Conservation (phyloP, 2,888 invertebrate species). For the Perizoma affinitatum region DNA sequence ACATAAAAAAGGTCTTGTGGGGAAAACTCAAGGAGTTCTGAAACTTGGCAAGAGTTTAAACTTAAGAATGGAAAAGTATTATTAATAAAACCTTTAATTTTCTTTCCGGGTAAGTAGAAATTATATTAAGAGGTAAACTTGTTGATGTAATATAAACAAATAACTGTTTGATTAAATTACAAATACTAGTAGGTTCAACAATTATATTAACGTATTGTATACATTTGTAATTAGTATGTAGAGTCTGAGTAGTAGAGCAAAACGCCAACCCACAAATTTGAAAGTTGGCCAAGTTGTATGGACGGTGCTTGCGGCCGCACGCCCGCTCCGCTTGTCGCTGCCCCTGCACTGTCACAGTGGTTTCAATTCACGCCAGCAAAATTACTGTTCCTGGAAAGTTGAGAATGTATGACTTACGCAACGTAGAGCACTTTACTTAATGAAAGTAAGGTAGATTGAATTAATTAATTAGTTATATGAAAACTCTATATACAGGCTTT, state of each 20-base stretch:
- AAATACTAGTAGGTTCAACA: not conserved
- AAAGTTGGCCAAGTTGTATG: conserved; percentile 77
- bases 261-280: conserved; percentile 80
- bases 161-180: too few species aligned
- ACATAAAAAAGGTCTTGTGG: too few species aligned
- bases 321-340: conserved; percentile 49
- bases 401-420: conserved; percentile 10
- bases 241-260: conserved; percentile 50
- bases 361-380: conserved; percentile 16
- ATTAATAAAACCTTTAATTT: too few species aligned
- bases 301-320: conserved; percentile 58
- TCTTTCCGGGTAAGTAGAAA: too few species aligned
- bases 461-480: not conserved
- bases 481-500: not conserved
- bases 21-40: too few species aligned
- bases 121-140: too few species aligned
- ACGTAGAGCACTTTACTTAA: conserved; percentile 8
- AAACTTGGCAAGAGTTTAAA: too few species aligned
- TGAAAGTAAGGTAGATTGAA: conserved; percentile 1
- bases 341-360: conserved; percentile 36
- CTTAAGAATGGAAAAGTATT: too few species aligned
- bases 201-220: conserved; percentile 10
- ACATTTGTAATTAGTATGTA: conserved; percentile 45
- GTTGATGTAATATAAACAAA: too few species aligned
- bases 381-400: conserved; percentile 18